These are phyloP conservation scores for Drosophila vallismaia DNA, from an alignment of 2,888 invertebrate genomes.

Conservation along the genomic window DNA sequence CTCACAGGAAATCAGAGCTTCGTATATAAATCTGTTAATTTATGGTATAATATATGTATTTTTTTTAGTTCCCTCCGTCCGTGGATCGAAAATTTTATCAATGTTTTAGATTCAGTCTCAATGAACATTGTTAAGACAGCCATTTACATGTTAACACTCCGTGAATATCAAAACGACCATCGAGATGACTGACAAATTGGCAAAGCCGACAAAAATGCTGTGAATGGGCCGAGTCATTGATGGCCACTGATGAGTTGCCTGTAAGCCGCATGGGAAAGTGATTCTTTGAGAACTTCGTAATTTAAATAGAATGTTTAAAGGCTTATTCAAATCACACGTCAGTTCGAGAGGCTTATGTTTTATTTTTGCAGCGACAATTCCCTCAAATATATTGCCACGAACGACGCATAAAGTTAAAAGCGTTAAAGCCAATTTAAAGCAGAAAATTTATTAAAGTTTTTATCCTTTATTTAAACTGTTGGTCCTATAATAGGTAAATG, in stretches of 20 bases:
- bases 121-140: constrained; percentile 51
- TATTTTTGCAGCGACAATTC: not conserved
- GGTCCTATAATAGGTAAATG: constrained; percentile 40
- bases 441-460: constrained; percentile 26
- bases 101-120: constrained; percentile 26
- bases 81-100: constrained; percentile 48
- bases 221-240: constrained; percentile 45
- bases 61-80: not conserved
- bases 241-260: constrained; percentile 4
- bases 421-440: not conserved
- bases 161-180: constrained; percentile 42
- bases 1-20: not conserved
- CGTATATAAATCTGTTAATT: constrained; percentile 20
- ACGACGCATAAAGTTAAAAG: not conserved
- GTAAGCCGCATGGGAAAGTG: constrained; percentile 34
- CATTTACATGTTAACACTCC: constrained; percentile 74
- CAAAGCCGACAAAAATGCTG: constrained; percentile 18
- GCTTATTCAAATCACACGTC: constrained; percentile 2
- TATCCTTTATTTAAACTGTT: constrained; percentile 8
- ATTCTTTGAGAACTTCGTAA: not conserved
- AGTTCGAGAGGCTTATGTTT: not conserved
- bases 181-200: constrained; percentile 62
- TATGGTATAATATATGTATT: constrained; percentile 2
- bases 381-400: not conserved
- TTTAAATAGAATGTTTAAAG: constrained; percentile 15